A percentile compares a stretch with the other conserved stretches of the same genome.
Conservation (phyloP, 2,888 invertebrate genomes). For the Eupeodes luniger region DNA sequence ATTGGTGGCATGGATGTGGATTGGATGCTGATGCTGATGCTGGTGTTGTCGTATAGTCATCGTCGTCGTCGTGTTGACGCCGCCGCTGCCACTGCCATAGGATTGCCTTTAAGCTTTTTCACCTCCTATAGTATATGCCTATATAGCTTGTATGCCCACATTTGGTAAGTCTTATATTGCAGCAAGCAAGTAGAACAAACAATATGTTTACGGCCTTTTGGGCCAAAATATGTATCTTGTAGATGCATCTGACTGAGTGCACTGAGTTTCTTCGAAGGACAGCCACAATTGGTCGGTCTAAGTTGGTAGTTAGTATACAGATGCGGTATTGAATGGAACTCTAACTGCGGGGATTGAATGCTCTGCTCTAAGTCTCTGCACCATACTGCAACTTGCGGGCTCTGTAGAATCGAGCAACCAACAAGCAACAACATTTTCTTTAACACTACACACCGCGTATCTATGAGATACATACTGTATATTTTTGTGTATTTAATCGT, state of each 20-base stretch:
- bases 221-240: conserved; percentile 58
- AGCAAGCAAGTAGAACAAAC: conserved; percentile 74
- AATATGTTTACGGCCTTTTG: conserved; percentile 71
- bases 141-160: conserved; percentile 69
- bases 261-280: conserved; percentile 71
- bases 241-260: conserved; percentile 47
- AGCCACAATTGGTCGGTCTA: conserved; percentile 24
- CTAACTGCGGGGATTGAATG: not conserved
- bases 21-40: not conserved
- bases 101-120: conserved; percentile 51
- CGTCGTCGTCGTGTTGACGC: conserved; percentile 29
- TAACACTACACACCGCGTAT: conserved; percentile 42
- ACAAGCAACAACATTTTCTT: conserved; percentile 37
- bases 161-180: conserved; percentile 67
- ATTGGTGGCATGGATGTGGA: conserved; percentile 61
- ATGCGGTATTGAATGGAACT: conserved; percentile 20
- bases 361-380: conserved; percentile 8
- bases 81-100: conserved; percentile 69
- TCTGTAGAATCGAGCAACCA: not conserved
- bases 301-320: not conserved
- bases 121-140: conserved; percentile 10
- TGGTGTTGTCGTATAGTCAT: conserved; percentile 8
- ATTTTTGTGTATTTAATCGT: no score
- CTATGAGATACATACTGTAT: not conserved
- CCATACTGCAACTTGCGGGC: conserved; percentile 10